Conservation (phyloP, 2,888 invertebrate genomes). For the Platycnemis pennipes region DNA sequence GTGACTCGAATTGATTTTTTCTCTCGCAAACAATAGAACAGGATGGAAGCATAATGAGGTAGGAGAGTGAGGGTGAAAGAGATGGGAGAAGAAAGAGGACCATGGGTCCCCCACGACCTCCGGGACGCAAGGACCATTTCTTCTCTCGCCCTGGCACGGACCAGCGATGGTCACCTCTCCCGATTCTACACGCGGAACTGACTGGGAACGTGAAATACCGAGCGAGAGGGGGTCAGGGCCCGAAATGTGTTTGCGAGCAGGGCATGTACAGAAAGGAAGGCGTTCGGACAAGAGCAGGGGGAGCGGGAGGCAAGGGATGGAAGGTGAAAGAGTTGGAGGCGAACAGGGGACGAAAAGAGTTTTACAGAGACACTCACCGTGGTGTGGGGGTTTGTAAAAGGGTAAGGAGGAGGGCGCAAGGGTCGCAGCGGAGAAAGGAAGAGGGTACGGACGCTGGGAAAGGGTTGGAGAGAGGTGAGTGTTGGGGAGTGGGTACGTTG, state of each 20-base stretch:
- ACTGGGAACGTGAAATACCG: constrained; percentile 23
- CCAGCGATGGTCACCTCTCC: constrained; percentile 30
- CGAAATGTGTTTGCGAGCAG: background rate
- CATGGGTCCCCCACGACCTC: background rate
- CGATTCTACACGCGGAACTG: constrained; percentile 38
- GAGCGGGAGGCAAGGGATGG: background rate
- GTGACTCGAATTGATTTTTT: too few species aligned
- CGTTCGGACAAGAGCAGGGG: background rate
- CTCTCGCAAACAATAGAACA: too few species aligned
- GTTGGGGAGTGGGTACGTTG: background rate
- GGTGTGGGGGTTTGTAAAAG: background rate
- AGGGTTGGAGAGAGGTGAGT: background rate
- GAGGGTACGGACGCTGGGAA: background rate
- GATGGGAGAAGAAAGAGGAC: background rate
- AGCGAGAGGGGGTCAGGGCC: background rate
- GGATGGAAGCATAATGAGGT: background rate
- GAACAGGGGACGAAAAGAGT: background rate
- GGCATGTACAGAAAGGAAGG: background rate
- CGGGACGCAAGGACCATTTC: background rate
- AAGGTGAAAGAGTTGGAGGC: background rate
- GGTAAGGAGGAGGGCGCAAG: background rate
- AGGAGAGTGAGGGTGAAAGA: too few species aligned
- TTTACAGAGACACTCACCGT: background rate
- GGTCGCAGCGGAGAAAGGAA: background rate
- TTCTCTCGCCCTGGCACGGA: background rate